Percentiles rank a stretch among this genome's conserved stretches.
phyloP scores from a whole-genome alignment of 1,140 invertebrate species.

The Papilio polytes region DNA sequence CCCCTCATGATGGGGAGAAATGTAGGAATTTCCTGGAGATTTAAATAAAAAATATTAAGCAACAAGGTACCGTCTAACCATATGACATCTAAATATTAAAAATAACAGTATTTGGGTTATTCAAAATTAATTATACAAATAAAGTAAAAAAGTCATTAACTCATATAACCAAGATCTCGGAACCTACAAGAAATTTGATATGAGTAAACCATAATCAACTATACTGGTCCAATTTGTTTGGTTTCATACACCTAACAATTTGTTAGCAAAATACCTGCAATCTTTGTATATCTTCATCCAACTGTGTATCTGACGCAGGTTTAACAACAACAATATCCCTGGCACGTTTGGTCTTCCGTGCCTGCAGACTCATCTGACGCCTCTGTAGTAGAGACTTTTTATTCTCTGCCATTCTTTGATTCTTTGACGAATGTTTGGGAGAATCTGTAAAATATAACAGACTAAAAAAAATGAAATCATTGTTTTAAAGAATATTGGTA shows the following conservation, averaged over 20 bases:
- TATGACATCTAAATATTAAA: no score
- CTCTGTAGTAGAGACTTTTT: constrained; percentile 63
- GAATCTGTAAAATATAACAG: constrained; percentile 83
- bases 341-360: constrained; percentile 61
- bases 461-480: neutral
- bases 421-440: constrained; percentile 89
- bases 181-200: no score
- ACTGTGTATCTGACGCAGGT: constrained; percentile 86
- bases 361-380: constrained; percentile 61
- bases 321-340: constrained; percentile 95
- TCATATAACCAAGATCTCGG: no score
- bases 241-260: neutral
- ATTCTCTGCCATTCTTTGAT: constrained; percentile 50
- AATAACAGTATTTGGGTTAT: no score
- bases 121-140: no score
- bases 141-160: no score
- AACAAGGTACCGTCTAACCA: no score
- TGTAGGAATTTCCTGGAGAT: constrained; percentile 88
- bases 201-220: no score
- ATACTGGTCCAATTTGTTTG: no score
- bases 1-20: constrained; percentile 97
- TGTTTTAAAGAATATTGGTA: no score
- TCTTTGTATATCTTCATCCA: constrained; percentile 92
- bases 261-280: constrained; percentile 84
- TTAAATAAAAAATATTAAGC: no score